Evolutionary conservation across 2,888 invertebrate genomes (phyloP), one percentile per base, ranked within the genome.

Genomic region (Parnassius mnemosyne): DNA sequence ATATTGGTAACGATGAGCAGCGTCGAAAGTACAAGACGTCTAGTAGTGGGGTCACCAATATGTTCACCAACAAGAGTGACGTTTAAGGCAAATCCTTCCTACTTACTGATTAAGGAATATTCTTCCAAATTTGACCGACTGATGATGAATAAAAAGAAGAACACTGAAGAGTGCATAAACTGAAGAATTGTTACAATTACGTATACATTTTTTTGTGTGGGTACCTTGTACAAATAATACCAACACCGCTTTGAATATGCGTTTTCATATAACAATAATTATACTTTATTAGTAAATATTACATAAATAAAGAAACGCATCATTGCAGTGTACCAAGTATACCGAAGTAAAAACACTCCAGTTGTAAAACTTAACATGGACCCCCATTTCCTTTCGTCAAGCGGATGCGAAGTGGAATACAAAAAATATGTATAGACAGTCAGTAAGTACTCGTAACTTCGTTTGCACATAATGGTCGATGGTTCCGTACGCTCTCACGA

Each of bases 341-440:
- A 16, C 9, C 25, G 25, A 63, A 49, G 47, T 56, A 51, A 53
- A 55, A 59, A 57, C 49, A 51, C 25, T 12, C n/a, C 63, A 55
- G 60, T 57, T 58, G 78, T 76, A 74, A 76, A 77, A 69, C 76
- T 80, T 81, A 76, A 83, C 79, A 82, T 80, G 75, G 74, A 79
- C 83, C 80, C 83, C 75, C 76, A 84, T 85, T 88, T 88, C 87
- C 86, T 86, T 82, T 76, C 71, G 70, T 72, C 76, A 72, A 75
- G 79, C 86, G 84, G 78, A 83, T 79, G 78, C 75, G 73, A 68
- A 70, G 70, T 68, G 70, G 74, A 77, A 76, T 77, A 81, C 79
- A 81, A 82, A 78, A 73, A 76, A 70, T 76, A 74, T 71, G 9
- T 52, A 52, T 53, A 51, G 16, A 61, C 61, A 47, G 34, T 46